Evolutionary conservation across 2,888 invertebrate genomes (phyloP), one percentile per base, ranked within the genome.

Genomic region (Erannis defoliaria): DNA sequence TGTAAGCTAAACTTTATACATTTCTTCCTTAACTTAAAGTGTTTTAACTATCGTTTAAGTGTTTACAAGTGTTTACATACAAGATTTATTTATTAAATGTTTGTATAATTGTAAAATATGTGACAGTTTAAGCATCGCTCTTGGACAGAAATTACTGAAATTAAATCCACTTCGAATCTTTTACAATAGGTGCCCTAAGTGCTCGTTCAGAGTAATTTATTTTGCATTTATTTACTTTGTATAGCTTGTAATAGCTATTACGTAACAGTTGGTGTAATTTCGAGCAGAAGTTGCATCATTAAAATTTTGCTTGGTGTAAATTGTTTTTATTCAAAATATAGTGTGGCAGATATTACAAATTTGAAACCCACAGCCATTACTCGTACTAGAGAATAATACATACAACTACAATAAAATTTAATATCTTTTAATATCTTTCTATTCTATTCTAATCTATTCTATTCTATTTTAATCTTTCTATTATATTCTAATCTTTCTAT

Each of bases 191-290:
- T 51, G 40, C 40, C 40, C 23, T 19, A 40, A 51, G 29, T 38
- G 50, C 10, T 42, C 51, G 51, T 51, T 51, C 8, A 5, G 16
- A 42, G 40, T 14, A 51, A 51, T 40, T 40, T 51, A 51, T 26
- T 31, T 42, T 29, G 31, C 51, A 51, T 40, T 42, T 51, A 51
- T 40, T 18, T 40, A 5, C 31, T 16, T 5, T n/a, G 51, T 51
- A 18, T 18, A 40, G 26, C n/a, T 31, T 4, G 8, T n/a, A 29
- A 51, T 40, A 51, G 51, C 29, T 16, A 42, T 40, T 40, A 29
- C 26, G 40, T 38, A 51, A 31, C 51, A 31, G 51, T 40, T 51
- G 51, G 40, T 6, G 40, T 51, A 26, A 51, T 51, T 31, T n/a
- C 5, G 51, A 23, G 12, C 40, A 40, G 5, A 31, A 29, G 40